A percentile compares a stretch with the other conserved stretches of the same genome.
These are phyloP conservation scores for Eupithecia dodoneata DNA, from an alignment of 2,888 invertebrate species.

Conservation along the genomic window DNA sequence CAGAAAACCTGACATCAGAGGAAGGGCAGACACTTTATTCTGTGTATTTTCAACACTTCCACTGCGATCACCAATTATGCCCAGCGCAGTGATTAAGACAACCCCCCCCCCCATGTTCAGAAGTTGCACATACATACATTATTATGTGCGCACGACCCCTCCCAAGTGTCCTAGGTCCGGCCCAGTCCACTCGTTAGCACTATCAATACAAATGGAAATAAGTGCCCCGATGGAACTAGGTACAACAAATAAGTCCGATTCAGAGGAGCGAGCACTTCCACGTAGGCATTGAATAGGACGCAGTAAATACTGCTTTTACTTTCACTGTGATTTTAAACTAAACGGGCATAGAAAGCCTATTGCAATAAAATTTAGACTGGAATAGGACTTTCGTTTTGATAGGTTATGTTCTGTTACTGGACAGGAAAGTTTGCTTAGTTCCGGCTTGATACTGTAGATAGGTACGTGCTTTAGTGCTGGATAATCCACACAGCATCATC, in stretches of 20 bases:
- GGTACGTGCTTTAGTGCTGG: not conserved
- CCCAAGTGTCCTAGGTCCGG: constrained; percentile 10
- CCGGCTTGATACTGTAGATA: not conserved
- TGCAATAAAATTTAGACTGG: constrained; percentile 7
- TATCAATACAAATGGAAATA: constrained; percentile 42
- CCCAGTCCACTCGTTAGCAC: constrained; percentile 35
- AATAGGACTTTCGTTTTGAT: constrained; percentile 16
- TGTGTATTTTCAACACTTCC: too few relatives aligned
- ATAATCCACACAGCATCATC: too few relatives aligned
- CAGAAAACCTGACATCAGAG: too few relatives aligned
- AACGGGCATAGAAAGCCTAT: constrained; percentile 24
- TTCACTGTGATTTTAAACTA: constrained; percentile 31
- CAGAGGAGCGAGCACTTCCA: constrained; percentile 32
- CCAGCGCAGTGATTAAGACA: too few relatives aligned
- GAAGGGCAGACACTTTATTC: too few relatives aligned
- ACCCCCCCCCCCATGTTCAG: too few relatives aligned
- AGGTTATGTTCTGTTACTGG: not conserved
- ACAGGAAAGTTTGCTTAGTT: not conserved
- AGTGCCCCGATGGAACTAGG: constrained; percentile 32
- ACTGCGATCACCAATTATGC: too few relatives aligned
- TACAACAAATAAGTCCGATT: constrained; percentile 38
- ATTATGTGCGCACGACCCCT: not conserved
- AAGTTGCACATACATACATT: too few relatives aligned
- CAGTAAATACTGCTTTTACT: constrained; percentile 26
- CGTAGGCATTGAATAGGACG: constrained; percentile 29